Evolutionary conservation across 2,888 invertebrate species (phyloP).

Genomic region (Acheta domesticus): DNA sequence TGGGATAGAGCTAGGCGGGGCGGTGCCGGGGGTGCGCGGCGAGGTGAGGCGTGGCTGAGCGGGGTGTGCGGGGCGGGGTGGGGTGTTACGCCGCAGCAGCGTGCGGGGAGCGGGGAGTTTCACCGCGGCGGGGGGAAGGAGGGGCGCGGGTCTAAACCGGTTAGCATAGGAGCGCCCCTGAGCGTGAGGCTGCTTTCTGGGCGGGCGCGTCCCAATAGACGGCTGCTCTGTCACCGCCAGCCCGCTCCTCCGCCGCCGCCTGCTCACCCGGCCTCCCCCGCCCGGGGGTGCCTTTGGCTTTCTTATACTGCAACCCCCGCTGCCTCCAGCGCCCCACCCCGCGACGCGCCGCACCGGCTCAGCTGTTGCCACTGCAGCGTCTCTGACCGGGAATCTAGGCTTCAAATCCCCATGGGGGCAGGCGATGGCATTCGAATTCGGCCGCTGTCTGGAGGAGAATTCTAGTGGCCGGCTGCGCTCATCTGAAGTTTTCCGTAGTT

Average conservation of each 20-base stretch:
- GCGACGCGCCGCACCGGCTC: not conserved
- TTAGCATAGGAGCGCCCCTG: constrained; percentile 30
- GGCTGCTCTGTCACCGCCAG: not conserved
- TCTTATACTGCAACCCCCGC: not conserved
- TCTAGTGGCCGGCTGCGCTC: too few relatives aligned
- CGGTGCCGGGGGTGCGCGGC: not conserved
- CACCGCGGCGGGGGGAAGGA: not conserved
- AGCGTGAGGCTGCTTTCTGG: constrained; percentile 27
- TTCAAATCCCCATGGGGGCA: too few relatives aligned
- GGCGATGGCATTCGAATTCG: too few relatives aligned
- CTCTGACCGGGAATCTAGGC: too few relatives aligned
- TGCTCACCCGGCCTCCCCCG: not conserved
- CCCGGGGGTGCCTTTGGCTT: not conserved
- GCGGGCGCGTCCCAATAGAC: not conserved
- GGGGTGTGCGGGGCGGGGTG: not conserved
- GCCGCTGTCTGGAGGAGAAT: too few relatives aligned
- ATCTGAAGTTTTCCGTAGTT: too few relatives aligned
- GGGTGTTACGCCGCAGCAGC: not conserved
- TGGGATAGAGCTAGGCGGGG: too few relatives aligned
- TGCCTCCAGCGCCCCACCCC: not conserved
- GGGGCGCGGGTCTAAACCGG: constrained; percentile 26
- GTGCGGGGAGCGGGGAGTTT: not conserved
- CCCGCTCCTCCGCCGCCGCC: not conserved
- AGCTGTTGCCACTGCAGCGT: too few relatives aligned
- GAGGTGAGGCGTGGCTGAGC: too few relatives aligned